Evolutionary conservation across 2,113 vertebrate genomes (phyloP).

Genomic region (Aldabrachelys gigantea): DNA sequence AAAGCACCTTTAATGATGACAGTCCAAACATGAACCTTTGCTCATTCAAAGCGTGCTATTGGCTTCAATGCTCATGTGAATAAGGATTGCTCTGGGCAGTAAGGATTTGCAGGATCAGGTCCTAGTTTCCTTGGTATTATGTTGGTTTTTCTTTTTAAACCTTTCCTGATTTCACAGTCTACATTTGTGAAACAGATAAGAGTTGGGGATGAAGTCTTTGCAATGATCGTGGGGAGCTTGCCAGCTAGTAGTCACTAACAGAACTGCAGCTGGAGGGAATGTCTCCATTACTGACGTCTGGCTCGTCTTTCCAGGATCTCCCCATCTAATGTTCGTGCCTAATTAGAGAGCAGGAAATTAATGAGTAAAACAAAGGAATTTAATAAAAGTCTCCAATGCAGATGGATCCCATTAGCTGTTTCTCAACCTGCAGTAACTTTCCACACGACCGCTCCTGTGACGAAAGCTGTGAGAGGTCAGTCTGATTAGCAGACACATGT

Average conservation of each 20-base stretch:
- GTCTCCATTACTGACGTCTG: fast-evolving
- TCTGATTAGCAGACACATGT: fast-evolving
- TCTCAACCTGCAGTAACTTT: conserved; percentile 27
- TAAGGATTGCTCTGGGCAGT: background rate
- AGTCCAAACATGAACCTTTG: fast-evolving
- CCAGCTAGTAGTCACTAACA: conserved; percentile 30
- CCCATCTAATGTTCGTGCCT: background rate
- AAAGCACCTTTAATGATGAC: background rate
- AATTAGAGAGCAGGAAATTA: conserved; percentile 39
- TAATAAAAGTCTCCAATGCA: conserved; percentile 39
- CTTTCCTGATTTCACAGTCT: fast-evolving
- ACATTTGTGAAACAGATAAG: background rate
- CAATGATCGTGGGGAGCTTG: background rate
- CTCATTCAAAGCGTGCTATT: background rate
- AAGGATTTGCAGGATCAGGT: background rate
- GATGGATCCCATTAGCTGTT: conserved; percentile 2
- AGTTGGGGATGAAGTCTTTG: background rate
- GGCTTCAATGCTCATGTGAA: background rate
- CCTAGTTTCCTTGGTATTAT: background rate
- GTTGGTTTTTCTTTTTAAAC: background rate
- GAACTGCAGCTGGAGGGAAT: background rate
- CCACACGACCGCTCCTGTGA: background rate
- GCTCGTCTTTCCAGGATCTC: background rate
- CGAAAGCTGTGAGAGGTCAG: background rate
- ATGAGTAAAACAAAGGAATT: conserved; percentile 14